These are phyloP conservation scores for Callosobruchus maculatus DNA, from an alignment of 2,888 invertebrate species.

Conservation along the genomic window DNA sequence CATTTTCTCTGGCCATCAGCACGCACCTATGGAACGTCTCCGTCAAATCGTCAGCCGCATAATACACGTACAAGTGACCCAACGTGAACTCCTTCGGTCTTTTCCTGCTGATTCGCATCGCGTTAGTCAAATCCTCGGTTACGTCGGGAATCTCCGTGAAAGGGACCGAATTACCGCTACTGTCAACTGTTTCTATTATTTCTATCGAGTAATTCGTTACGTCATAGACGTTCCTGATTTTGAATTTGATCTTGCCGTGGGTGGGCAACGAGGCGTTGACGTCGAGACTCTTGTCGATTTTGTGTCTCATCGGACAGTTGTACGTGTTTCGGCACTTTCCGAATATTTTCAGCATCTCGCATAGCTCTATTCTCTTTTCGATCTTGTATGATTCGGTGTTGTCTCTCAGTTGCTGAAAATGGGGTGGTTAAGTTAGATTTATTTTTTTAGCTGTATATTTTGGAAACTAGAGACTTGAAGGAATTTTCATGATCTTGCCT, in stretches of 20 bases:
- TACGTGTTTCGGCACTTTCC: conserved; percentile 60
- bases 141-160: conserved; percentile 15
- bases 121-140: conserved; percentile 13
- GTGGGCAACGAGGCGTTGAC: conserved; percentile 54
- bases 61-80: conserved; percentile 25
- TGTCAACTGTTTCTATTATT: neutral
- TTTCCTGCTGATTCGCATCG: conserved; percentile 10
- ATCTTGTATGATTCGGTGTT: conserved; percentile 52
- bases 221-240: conserved; percentile 56
- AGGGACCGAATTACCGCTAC: conserved; percentile 25
- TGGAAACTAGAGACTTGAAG: too few relatives aligned
- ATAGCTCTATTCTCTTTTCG: conserved; percentile 51
- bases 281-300: conserved; percentile 55
- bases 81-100: conserved; percentile 9
- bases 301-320: conserved; percentile 60
- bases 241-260: conserved; percentile 56
- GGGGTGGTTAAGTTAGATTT: neutral
- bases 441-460: too few relatives aligned
- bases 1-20: conserved; percentile 24
- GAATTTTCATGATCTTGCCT: too few relatives aligned
- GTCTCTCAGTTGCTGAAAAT: conserved; percentile 22
- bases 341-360: conserved; percentile 59
- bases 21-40: conserved; percentile 25
- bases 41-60: conserved; percentile 22
- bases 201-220: conserved; percentile 56